Evolutionary conservation across 2,888 invertebrate genomes (phyloP).

Genomic region (Papilio protenor): DNA sequence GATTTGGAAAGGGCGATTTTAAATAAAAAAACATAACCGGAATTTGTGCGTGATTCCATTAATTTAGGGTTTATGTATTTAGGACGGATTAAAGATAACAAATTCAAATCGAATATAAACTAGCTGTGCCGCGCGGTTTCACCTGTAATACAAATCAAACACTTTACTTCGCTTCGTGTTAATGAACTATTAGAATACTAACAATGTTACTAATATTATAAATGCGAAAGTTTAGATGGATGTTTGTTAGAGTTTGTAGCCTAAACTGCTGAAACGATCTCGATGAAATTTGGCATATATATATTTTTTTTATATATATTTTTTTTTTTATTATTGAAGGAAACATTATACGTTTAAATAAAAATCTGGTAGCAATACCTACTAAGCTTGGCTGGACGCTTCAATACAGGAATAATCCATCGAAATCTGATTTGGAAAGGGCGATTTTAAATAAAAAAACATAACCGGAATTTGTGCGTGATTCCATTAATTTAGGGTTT

Average conservation of each 20-base stretch:
- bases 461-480: neutral
- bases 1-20: neutral
- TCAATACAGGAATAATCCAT: neutral
- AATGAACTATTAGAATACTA: neutral
- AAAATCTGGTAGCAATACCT: no score
- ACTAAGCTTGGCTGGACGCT: no score
- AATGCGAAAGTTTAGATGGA: no score
- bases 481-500: slow-evolving; percentile 9
- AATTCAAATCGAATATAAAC: neutral
- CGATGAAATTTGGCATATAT: no score
- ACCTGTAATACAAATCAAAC: neutral
- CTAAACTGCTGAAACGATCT: no score
- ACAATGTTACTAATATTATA: no score
- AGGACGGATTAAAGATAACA: neutral
- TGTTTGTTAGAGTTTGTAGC: no score
- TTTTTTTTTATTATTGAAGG: no score
- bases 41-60: neutral
- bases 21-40: neutral
- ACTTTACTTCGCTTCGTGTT: neutral
- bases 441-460: neutral
- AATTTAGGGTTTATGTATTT: slow-evolving; percentile 6
- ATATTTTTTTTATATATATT: no score
- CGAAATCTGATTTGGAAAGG: slow-evolving; percentile 6
- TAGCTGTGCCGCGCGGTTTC: neutral
- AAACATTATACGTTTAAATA: no score